A percentile compares a stretch with the other conserved stretches of the same genome.
Conservation (phyloP, 2,888 invertebrate genomes). For the Drosophila longiperda region DNA sequence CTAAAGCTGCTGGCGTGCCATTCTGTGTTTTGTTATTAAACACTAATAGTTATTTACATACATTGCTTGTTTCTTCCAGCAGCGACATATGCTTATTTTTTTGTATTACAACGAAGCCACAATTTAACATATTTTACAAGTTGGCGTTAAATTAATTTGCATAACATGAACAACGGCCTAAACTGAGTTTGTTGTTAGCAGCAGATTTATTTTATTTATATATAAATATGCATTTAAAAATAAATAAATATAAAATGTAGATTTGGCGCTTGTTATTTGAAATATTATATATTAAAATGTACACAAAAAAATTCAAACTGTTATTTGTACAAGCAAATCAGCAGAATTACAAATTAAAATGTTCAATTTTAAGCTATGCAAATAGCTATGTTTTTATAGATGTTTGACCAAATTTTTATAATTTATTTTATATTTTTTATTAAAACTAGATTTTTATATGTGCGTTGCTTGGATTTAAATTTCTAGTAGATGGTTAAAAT, state of each 20-base stretch:
- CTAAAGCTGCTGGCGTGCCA: constrained; percentile 43
- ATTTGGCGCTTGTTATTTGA: background rate
- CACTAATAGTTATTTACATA: constrained; percentile 10
- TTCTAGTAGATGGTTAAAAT: background rate
- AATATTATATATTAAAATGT: background rate
- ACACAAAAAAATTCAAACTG: background rate
- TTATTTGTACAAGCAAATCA: background rate
- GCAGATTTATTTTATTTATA: background rate
- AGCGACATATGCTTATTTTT: constrained; percentile 19
- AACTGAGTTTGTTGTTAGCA: background rate
- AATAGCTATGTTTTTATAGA: background rate
- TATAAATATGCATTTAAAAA: background rate
- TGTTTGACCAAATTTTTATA: background rate
- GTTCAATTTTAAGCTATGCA: background rate
- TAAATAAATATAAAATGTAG: background rate
- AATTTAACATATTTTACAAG: background rate
- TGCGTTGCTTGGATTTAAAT: background rate
- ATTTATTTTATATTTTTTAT: too few relatives aligned
- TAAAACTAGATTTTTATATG: background rate
- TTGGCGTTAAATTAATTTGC: background rate
- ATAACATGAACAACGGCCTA: background rate
- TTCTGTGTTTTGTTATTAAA: constrained; percentile 29
- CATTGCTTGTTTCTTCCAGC: constrained; percentile 3
- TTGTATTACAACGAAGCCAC: constrained; percentile 14
- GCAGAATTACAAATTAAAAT: background rate